A percentile compares a stretch with the other conserved stretches of the same genome.
These are phyloP conservation scores for Diarsia brunnea DNA, from an alignment of 2,888 invertebrate genomes.

Conservation along the genomic window DNA sequence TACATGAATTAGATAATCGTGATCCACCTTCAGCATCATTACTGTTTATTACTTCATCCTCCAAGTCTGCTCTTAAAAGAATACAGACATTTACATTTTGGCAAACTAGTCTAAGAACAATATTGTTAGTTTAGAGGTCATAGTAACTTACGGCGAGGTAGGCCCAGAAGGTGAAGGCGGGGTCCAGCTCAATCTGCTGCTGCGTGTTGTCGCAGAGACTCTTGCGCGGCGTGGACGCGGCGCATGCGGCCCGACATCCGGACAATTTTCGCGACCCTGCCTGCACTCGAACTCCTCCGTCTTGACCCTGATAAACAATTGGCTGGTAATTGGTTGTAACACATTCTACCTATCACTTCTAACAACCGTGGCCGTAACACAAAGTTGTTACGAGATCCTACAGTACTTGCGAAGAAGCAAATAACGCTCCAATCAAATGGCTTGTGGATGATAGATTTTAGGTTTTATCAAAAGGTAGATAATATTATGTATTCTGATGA, in stretches of 20 bases:
- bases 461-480: background rate
- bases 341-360: constrained; percentile 13
- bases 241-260: constrained; percentile 91
- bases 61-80: constrained; percentile 17
- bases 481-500: no score
- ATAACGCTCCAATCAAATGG: background rate
- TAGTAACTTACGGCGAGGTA: constrained; percentile 91
- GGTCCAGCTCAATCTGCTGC: constrained; percentile 91
- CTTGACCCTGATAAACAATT: constrained; percentile 66
- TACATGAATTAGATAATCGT: constrained; percentile 35
- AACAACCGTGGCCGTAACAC: background rate
- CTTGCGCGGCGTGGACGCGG: constrained; percentile 90
- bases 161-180: constrained; percentile 93
- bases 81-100: constrained; percentile 13
- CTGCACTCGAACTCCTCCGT: constrained; percentile 77
- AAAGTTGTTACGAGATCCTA: background rate
- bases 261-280: constrained; percentile 79
- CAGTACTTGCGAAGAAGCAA: constrained; percentile 3
- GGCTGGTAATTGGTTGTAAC: constrained; percentile 32
- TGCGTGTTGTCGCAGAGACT: constrained; percentile 91
- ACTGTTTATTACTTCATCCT: constrained; percentile 45
- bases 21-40: constrained; percentile 44
- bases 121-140: constrained; percentile 26
- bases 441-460: background rate
- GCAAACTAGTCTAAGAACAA: constrained; percentile 16